Percentiles rank a stretch among this genome's conserved stretches.
phyloP scores from a whole-genome alignment of 2,797 vertebrate species.

The Cryptoblepharus egeriae region DNA sequence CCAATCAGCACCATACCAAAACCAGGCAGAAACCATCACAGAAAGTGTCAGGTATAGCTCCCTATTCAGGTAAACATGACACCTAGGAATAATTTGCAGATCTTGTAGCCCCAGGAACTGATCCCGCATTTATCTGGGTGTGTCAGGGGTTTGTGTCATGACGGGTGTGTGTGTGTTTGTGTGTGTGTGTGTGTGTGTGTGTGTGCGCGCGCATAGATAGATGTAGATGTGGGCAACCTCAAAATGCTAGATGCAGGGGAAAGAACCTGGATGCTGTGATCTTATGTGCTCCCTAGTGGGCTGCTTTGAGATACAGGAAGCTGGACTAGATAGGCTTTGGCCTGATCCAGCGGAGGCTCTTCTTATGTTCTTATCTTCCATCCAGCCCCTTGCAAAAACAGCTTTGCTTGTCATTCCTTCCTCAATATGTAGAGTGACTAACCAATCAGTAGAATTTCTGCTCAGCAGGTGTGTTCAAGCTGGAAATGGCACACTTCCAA shows the following conservation, averaged over 20 bases:
- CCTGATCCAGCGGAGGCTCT: no score
- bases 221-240: no score
- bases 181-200: no score
- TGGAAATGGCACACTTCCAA: not conserved
- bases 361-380: no score
- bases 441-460: not conserved
- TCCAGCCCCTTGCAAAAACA: not conserved
- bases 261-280: no score
- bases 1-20: not conserved
- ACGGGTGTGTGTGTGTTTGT: no score
- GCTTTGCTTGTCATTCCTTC: not conserved
- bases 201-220: no score
- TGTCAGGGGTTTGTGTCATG: no score
- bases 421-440: not conserved
- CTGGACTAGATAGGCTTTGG: no score
- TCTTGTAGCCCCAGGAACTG: not conserved
- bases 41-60: not conserved
- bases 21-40: not conserved
- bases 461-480: not conserved
- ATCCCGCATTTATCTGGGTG: not conserved
- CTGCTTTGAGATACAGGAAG: no score
- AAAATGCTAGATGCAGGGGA: no score
- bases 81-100: not conserved
- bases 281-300: no score
- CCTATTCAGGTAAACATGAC: not conserved